Conservation (phyloP, 1,140 invertebrate species). For the Manduca sexta region DNA sequence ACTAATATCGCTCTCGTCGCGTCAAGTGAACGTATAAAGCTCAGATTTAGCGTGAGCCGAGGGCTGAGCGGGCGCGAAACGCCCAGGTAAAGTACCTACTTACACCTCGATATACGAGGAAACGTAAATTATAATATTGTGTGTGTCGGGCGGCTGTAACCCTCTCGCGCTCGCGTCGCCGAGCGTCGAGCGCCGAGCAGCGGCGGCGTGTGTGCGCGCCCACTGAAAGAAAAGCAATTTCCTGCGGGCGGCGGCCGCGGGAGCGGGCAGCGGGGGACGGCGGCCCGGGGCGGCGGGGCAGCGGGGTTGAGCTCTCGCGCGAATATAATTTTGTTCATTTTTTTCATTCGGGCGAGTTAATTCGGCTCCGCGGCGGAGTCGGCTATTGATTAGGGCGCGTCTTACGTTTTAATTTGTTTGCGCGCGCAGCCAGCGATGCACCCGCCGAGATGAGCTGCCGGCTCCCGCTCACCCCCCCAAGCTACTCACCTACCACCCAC, state of each 20-base stretch:
- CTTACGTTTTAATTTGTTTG: constrained; percentile 73
- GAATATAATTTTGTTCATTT: constrained; percentile 74
- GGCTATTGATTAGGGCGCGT: constrained; percentile 73
- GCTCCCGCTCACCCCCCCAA: constrained; percentile 10
- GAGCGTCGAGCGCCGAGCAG: constrained; percentile 5
- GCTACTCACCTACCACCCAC: constrained; percentile 13
- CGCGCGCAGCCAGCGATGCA: constrained; percentile 66
- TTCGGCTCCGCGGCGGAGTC: constrained; percentile 66
- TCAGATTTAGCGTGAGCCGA: constrained; percentile 68
- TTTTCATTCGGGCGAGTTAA: constrained; percentile 70
- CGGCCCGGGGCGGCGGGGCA: constrained; percentile 15
- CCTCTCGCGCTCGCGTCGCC: constrained; percentile 51
- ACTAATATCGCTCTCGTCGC: constrained; percentile 70
- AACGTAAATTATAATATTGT: constrained; percentile 73
- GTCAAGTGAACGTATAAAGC: constrained; percentile 72
- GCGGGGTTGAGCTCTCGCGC: constrained; percentile 54
- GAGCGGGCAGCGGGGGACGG: constrained; percentile 17
- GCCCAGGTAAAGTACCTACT: constrained; percentile 70
- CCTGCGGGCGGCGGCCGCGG: constrained; percentile 43
- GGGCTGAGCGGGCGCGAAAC: constrained; percentile 63
- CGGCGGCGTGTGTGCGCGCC: constrained; percentile 51
- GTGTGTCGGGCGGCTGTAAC: constrained; percentile 64
- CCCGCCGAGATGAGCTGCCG: constrained; percentile 52
- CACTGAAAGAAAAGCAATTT: constrained; percentile 72
- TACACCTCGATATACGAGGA: constrained; percentile 68